A percentile compares a stretch with the other conserved stretches of the same genome.
Conservation (phyloP, 2,888 invertebrate species). For the Lithosia quadra region DNA sequence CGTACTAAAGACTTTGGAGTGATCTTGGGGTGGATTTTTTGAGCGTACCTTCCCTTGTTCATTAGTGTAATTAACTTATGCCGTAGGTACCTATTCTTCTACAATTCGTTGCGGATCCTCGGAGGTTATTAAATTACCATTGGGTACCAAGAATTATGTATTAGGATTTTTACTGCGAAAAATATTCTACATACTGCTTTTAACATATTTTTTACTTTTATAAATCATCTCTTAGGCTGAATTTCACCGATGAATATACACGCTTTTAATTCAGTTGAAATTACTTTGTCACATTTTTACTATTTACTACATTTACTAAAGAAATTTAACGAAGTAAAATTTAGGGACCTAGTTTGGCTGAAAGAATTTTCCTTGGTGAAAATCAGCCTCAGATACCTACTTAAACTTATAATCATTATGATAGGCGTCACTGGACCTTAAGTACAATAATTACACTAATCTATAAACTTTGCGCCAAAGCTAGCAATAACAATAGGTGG, state of each 20-base stretch:
- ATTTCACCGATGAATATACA: not conserved
- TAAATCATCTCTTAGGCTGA: not conserved
- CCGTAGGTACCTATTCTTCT: conserved; percentile 71
- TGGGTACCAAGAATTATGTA: conserved; percentile 46
- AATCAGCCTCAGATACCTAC: too few species aligned
- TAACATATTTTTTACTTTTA: not conserved
- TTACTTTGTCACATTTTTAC: not conserved
- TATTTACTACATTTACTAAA: too few species aligned
- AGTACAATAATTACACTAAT: too few species aligned
- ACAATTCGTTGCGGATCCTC: conserved; percentile 74
- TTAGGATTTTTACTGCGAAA: conserved; percentile 32
- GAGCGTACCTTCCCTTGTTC: conserved; percentile 84
- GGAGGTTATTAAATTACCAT: conserved; percentile 73
- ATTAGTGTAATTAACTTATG: conserved; percentile 86
- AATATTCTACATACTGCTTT: conserved; percentile 20
- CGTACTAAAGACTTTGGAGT: conserved; percentile 84
- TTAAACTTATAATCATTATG: too few species aligned
- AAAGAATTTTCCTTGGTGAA: not conserved
- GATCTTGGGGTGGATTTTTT: conserved; percentile 84
- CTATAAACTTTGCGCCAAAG: too few species aligned
- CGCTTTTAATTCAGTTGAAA: not conserved
- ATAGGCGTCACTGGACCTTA: too few species aligned
- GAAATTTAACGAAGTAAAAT: not conserved
- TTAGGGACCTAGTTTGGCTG: not conserved
- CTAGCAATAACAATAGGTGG: too few species aligned